A percentile compares a stretch with the other conserved stretches of the same genome.
These are phyloP conservation scores for Polia nebulosa DNA, from an alignment of 2,888 invertebrate genomes.

Conservation along the genomic window DNA sequence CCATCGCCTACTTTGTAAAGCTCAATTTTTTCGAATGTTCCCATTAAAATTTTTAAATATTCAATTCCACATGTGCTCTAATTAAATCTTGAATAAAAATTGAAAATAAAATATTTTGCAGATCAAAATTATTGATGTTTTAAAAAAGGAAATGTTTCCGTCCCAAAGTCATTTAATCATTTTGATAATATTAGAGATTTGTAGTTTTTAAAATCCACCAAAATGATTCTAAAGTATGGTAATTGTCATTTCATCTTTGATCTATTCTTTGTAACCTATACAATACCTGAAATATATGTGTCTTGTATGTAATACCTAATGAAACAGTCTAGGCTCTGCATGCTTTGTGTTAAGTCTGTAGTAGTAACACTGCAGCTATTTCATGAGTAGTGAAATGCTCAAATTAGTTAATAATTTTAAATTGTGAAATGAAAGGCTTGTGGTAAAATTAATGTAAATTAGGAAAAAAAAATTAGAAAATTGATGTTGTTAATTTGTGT, in stretches of 20 bases:
- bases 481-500: slow-evolving; percentile 87
- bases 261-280: slow-evolving; percentile 69
- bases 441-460: slow-evolving; percentile 70
- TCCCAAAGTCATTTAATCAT: slow-evolving; percentile 89
- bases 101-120: slow-evolving; percentile 58
- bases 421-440: slow-evolving; percentile 84
- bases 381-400: slow-evolving; percentile 78
- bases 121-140: slow-evolving; percentile 68
- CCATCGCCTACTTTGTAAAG: slow-evolving; percentile 59
- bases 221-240: slow-evolving; percentile 68
- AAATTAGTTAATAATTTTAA: slow-evolving; percentile 79
- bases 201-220: slow-evolving; percentile 75
- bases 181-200: slow-evolving; percentile 77
- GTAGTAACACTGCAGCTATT: slow-evolving; percentile 75
- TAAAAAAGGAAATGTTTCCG: slow-evolving; percentile 87
- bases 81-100: slow-evolving; percentile 51
- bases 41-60: slow-evolving; percentile 28
- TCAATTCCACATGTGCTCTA: slow-evolving; percentile 52
- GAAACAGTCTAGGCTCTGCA: slow-evolving; percentile 71
- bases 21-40: slow-evolving; percentile 53
- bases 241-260: slow-evolving; percentile 72
- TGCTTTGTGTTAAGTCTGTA: slow-evolving; percentile 76
- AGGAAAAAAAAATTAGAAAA: slow-evolving; percentile 75
- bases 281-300: slow-evolving; percentile 63
- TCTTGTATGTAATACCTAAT: slow-evolving; percentile 61